Evolutionary conservation across 2,797 vertebrate species (phyloP), one percentile per base, ranked within the genome.

Genomic region (Danio albolineatus): DNA sequence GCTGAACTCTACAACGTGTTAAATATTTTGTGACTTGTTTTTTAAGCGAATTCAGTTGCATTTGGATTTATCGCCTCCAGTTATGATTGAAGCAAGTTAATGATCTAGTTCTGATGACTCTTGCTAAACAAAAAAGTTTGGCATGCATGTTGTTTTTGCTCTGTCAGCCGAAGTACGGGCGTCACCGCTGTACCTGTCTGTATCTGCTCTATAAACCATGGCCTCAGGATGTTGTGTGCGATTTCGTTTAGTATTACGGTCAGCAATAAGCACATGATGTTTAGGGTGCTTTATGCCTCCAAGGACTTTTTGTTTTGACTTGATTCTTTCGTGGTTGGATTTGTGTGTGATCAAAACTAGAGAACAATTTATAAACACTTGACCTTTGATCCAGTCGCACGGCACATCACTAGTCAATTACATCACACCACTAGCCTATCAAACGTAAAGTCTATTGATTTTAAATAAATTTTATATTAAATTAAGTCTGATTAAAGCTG

Each of bases 101-200:
- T 65, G 6, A 13, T 46, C 0, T 65, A 46, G 41, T 8, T 46
- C 43, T 65, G 44, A 46, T 44, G 41, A 6, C 39, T 41, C 43
- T 71, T 56, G 14, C 16, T 39, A 28, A 17, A 70, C n/a, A 10
- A 14, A n/a, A 43, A 12, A 56, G 7, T 21, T 12, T 53, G 36
- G 21, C 7, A 10, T 39, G 16, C 13, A 12, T 53, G 5, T 13
- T 70, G 28, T 12, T 51, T 72, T 43, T 65, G 17, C 60, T 28
- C 8, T 38, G 71, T 73, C 54, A 60, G 71, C 56, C 38, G 41
- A 73, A 12, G 16, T 60, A 48, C 73, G 3, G 56, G 21, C 0
- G 4, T 17, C 56, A 73, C 21, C 43, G 16, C 8, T 48, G 71
- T 59, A 73, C 19, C 41, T 48, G 56, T 69, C 66, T 69, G 16